These are phyloP conservation scores for Colletes gigas DNA, from an alignment of 1,140 invertebrate species.

Conservation along the genomic window DNA sequence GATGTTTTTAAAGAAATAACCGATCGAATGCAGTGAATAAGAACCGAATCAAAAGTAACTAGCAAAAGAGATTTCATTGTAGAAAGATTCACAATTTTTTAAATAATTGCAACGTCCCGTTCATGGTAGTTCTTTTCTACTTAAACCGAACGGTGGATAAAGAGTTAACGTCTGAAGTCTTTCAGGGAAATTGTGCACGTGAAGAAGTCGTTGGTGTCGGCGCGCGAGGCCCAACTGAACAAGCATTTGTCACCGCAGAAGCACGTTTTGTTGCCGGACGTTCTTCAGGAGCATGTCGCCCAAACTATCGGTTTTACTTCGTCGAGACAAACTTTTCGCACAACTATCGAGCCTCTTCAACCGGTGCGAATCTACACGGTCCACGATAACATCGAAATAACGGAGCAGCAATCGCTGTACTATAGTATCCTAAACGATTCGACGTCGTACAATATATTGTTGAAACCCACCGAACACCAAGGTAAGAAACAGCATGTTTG, in stretches of 20 bases:
- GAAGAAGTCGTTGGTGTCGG: slow-evolving; percentile 64
- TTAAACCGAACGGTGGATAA: no score
- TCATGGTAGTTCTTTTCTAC: no score
- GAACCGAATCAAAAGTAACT: no score
- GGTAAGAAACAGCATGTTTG: slow-evolving; percentile 73
- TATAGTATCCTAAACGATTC: slow-evolving; percentile 85
- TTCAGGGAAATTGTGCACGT: slow-evolving; percentile 75
- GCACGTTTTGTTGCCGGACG: slow-evolving; percentile 83
- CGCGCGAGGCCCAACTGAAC: slow-evolving; percentile 72
- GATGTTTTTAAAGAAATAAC: no score
- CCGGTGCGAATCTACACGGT: slow-evolving; percentile 85
- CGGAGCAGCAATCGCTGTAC: slow-evolving; percentile 83
- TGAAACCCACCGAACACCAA: slow-evolving; percentile 84
- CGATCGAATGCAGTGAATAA: no score
- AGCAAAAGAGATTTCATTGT: no score
- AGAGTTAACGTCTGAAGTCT: slow-evolving; percentile 6
- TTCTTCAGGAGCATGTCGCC: slow-evolving; percentile 83
- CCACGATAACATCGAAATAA: slow-evolving; percentile 89
- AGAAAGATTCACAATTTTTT: no score
- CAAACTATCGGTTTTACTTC: slow-evolving; percentile 80
- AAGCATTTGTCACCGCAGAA: slow-evolving; percentile 83
- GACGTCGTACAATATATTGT: slow-evolving; percentile 84
- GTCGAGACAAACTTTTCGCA: slow-evolving; percentile 59
- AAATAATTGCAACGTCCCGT: no score
- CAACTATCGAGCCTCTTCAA: slow-evolving; percentile 82